A percentile compares a stretch with the other conserved stretches of the same genome.
These are phyloP conservation scores for Entomobrya proxima DNA, from an alignment of 2,888 invertebrate genomes.

Conservation along the genomic window DNA sequence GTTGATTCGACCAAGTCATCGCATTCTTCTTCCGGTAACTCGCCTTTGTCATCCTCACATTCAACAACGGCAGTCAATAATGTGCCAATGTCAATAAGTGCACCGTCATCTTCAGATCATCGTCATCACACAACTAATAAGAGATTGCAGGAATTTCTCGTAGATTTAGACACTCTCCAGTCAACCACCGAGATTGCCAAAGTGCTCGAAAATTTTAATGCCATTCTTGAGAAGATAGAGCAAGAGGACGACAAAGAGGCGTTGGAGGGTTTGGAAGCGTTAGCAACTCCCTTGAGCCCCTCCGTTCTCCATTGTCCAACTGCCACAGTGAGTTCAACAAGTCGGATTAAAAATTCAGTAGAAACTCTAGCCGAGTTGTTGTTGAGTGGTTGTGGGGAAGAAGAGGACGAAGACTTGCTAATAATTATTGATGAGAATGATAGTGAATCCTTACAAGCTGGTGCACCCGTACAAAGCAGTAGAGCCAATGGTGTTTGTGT, in stretches of 20 bases:
- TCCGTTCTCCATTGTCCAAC: slow-evolving; percentile 61
- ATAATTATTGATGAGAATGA: slow-evolving; percentile 72
- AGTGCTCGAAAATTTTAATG: slow-evolving; percentile 73
- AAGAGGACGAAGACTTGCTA: slow-evolving; percentile 70
- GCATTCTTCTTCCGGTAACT: slow-evolving; percentile 49
- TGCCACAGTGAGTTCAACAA: slow-evolving; percentile 57
- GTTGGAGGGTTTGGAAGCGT: slow-evolving; percentile 44
- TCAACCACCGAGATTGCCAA: slow-evolving; percentile 71
- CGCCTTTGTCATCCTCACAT: slow-evolving; percentile 30
- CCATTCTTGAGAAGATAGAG: slow-evolving; percentile 70
- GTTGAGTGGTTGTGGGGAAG: slow-evolving; percentile 71
- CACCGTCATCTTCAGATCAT: slow-evolving; percentile 28
- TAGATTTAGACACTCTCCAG: slow-evolving; percentile 67
- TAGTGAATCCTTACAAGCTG: slow-evolving; percentile 50
- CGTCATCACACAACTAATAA: slow-evolving; percentile 29
- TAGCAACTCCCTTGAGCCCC: slow-evolving; percentile 43
- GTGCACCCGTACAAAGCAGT: background rate
- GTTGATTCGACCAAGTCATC: slow-evolving; percentile 58
- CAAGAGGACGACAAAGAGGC: slow-evolving; percentile 59
- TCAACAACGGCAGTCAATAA: background rate
- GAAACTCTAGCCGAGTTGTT: slow-evolving; percentile 72
- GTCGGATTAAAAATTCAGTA: slow-evolving; percentile 64
- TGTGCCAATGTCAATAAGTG: background rate
- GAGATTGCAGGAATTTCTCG: slow-evolving; percentile 64
- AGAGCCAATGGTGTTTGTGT: background rate